Evolutionary conservation across 2,113 vertebrate species (phyloP), one percentile per base, ranked within the genome.

Genomic region (Cnemophilus loriae): DNA sequence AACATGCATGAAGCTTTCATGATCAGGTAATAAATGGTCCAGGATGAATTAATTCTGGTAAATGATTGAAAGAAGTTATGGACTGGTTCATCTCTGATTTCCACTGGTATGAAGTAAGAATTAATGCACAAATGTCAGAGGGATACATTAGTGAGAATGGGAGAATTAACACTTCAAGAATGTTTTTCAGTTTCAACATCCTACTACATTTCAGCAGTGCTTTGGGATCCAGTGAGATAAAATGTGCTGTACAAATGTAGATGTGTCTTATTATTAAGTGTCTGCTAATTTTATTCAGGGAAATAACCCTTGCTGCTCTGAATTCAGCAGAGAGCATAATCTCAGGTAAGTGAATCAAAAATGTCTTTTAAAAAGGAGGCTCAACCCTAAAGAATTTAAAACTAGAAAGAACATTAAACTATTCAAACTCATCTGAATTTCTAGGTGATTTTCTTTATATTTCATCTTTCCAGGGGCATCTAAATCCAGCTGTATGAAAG

Each of bases 211-310:
- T 88, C 75, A 74, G 24, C 26, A 55, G 74, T 63, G 71, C 42
- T 85, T 90, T 91, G 52, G 57, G 70, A 95, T 93, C 55, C 44
- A 80, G 46, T 76, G 67, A 91, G 75, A 74, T 59, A 82, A 90
- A 90, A 86, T 7, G 14, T 64, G 47, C 55, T 39, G 59, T n/a
- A 69, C 35, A 77, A 79, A 90, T 86, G 63, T 85, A 89, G 81
- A 85, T 65, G 49, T 63, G 55, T 91, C 67, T 44, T 93, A 84
- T 44, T 93, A 84, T 39, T 89, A 91, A 68, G 32, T 46, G 39
- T 70, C 76, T 92, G 64, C 56, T 94, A 94, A 90, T 94, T 94
- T 96, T 95, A 95, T 94, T 90, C 90, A 96, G 56, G 47, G 64
- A 93, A 92, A 83, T 86, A 92, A 95, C 92, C 83, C 87, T 84